Conservation (phyloP, 1,140 invertebrate species). For the Neelides sp. region DNA sequence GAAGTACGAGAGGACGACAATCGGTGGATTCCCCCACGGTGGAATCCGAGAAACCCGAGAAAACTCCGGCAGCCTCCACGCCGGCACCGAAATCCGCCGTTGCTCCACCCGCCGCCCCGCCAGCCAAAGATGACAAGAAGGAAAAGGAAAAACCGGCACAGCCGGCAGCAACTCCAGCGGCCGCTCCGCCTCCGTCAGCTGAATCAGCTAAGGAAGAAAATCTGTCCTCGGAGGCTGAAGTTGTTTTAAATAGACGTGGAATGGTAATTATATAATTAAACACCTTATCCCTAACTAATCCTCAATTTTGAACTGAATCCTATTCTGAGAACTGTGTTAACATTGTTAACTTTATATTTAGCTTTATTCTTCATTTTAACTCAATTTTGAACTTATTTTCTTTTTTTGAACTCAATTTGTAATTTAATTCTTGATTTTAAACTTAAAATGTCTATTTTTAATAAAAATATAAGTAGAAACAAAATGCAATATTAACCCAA, state of each 20-base stretch:
- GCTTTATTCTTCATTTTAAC: too few species aligned
- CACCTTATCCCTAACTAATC: too few species aligned
- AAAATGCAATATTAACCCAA: not conserved
- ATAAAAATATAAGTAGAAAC: too few species aligned
- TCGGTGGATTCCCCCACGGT: too few species aligned
- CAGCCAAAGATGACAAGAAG: not conserved
- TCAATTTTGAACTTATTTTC: too few species aligned
- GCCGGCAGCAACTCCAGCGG: not conserved
- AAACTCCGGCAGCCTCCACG: not conserved
- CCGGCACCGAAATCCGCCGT: not conserved
- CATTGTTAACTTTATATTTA: too few species aligned
- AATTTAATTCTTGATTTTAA: too few species aligned
- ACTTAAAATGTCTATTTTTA: too few species aligned
- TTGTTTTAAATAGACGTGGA: slow-evolving; percentile 65
- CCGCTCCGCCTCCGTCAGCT: not conserved
- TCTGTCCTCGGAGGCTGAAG: slow-evolving; percentile 14
- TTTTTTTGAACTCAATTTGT: too few species aligned
- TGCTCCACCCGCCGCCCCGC: not conserved
- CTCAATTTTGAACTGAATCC: too few species aligned
- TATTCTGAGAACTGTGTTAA: too few species aligned
- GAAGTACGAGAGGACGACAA: slow-evolving; percentile 4
- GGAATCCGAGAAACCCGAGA: too few species aligned
- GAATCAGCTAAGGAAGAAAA: not conserved
- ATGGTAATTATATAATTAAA: slow-evolving; percentile 45
- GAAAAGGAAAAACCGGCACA: not conserved